Evolutionary conservation across 2,113 vertebrate species (phyloP).

Genomic region (Albula goreensis): DNA sequence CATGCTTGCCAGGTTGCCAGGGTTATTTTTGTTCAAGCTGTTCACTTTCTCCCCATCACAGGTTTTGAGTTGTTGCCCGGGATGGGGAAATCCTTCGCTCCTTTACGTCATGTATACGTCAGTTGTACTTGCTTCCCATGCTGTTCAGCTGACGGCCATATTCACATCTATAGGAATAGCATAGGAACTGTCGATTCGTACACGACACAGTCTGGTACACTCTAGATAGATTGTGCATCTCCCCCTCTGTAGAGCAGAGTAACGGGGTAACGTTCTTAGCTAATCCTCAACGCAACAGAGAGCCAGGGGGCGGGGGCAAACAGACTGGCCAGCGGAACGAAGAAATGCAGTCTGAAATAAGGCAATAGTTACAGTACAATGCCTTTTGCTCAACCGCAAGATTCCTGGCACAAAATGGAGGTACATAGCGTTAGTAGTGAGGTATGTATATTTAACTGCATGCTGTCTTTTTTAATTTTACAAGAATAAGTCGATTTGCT

Average conservation of each 20-base stretch:
- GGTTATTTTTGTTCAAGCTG: neutral
- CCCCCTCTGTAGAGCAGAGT: neutral
- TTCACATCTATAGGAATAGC: constrained; percentile 72
- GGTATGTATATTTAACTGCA: constrained; percentile 55
- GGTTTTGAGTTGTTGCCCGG: constrained; percentile 28
- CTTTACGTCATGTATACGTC: constrained; percentile 79
- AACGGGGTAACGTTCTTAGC: constrained; percentile 20
- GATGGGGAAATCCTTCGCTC: constrained; percentile 74
- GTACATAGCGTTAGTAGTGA: constrained; percentile 75
- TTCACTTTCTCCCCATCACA: neutral
- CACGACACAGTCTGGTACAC: constrained; percentile 35
- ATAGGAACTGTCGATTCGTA: constrained; percentile 56
- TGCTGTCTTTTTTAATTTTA: constrained; percentile 2
- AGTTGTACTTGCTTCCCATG: constrained; percentile 69
- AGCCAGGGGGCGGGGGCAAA: constrained; percentile 12
- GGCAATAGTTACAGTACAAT: constrained; percentile 72
- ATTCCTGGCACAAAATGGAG: constrained; percentile 86
- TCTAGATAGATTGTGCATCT: constrained; percentile 27
- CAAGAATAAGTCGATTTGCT: neutral
- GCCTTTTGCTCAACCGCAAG: constrained; percentile 76
- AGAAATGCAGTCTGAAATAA: constrained; percentile 66
- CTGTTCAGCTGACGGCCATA: constrained; percentile 78
- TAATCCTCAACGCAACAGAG: neutral
- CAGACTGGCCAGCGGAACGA: constrained; percentile 50
- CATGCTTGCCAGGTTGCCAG: neutral